phyloP scores from a whole-genome alignment of 2,888 invertebrate genomes.

The Alentia gelatinosa region DNA sequence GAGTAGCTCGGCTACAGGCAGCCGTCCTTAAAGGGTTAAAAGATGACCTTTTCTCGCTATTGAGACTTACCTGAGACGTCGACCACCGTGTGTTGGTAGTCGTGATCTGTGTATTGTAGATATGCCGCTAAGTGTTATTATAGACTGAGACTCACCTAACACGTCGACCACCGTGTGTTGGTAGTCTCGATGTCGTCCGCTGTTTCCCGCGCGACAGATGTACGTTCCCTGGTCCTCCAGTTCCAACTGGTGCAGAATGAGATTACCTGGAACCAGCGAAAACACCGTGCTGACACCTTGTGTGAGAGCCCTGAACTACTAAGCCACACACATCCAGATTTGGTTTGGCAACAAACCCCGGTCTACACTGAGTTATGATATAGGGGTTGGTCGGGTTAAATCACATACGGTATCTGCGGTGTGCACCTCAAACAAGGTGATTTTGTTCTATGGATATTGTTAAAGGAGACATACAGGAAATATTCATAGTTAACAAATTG shows the following conservation, averaged over 20 bases:
- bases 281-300: background rate
- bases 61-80: constrained; percentile 67
- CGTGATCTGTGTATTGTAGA: background rate
- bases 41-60: no score
- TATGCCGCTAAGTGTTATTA: background rate
- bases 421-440: no score
- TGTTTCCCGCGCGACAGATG: constrained; percentile 74
- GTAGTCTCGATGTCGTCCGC: constrained; percentile 57
- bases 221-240: constrained; percentile 75
- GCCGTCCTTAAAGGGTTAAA: no score
- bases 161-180: constrained; percentile 62
- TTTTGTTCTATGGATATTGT: no score
- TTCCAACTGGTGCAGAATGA: constrained; percentile 71
- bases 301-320: background rate
- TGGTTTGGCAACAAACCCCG: no score
- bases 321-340: no score
- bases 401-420: no score
- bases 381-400: no score
- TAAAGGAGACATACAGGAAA: no score
- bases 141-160: constrained; percentile 62
- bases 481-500: no score
- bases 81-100: constrained; percentile 57
- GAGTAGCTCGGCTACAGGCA: no score
- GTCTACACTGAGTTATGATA: no score
- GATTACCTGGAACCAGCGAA: constrained; percentile 68